A percentile compares a stretch with the other conserved stretches of the same genome.
Conservation (phyloP, 2,113 vertebrate genomes). For the Calyptomena viridis region DNA sequence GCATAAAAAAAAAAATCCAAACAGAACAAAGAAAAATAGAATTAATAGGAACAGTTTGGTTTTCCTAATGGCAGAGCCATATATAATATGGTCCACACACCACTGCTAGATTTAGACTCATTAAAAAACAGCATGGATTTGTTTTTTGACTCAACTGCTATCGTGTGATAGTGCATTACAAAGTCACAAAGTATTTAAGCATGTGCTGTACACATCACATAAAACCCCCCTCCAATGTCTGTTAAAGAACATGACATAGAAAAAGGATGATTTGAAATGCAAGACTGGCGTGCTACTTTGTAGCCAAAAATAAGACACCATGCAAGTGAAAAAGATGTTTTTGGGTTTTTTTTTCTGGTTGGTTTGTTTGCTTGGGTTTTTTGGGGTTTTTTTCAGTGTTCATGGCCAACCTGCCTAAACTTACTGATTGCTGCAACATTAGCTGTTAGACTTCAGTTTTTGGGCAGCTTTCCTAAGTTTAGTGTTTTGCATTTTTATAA, state of each 20-base stretch:
- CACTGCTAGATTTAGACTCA: not conserved
- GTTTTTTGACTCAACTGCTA: not conserved
- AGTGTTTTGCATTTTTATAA: not conserved
- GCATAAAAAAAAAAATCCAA: not conserved
- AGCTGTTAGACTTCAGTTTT: not conserved
- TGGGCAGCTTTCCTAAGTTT: not conserved
- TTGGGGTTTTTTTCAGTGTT: not conserved
- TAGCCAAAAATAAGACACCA: not conserved
- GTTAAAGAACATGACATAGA: not conserved
- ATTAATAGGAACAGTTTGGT: not conserved
- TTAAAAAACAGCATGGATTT: not conserved
- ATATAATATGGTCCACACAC: not conserved
- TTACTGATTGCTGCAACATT: not conserved
- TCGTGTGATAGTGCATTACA: not conserved
- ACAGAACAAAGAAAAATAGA: not conserved
- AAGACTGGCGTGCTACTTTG: not conserved
- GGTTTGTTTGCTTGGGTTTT: not conserved
- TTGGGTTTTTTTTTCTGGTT: not conserved
- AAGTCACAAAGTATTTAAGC: not conserved
- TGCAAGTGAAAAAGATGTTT: rapidly evolving
- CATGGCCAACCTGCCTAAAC: not conserved
- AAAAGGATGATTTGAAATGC: not conserved
- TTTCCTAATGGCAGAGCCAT: not conserved
- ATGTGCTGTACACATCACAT: not conserved
- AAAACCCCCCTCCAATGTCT: not conserved